A percentile compares a stretch with the other conserved stretches of the same genome.
Conservation (phyloP, 92 coral and sea anemone species). For the Palythoa grandiflora region DNA sequence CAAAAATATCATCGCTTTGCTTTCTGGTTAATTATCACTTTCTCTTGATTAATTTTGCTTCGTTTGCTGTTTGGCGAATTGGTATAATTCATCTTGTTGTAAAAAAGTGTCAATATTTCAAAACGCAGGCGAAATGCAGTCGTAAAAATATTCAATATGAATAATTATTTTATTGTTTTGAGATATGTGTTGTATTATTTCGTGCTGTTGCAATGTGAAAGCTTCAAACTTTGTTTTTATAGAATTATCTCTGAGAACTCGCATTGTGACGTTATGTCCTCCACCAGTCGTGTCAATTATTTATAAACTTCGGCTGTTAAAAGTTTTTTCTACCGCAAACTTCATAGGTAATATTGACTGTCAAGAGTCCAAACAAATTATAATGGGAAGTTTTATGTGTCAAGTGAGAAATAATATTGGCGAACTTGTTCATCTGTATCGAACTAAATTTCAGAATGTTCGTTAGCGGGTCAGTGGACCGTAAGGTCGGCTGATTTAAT, state of each 20-base stretch:
- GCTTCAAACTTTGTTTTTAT: constrained; percentile 27
- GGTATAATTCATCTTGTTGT: background rate
- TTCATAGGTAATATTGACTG: constrained; percentile 1
- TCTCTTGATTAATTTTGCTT: background rate
- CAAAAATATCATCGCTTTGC: background rate
- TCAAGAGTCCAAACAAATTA: background rate
- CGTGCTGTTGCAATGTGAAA: constrained; percentile 3
- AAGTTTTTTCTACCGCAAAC: background rate
- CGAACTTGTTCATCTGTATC: background rate
- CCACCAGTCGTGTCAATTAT: constrained; percentile 11
- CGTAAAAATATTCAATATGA: background rate
- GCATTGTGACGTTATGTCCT: background rate
- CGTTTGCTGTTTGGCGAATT: background rate
- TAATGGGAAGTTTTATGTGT: background rate
- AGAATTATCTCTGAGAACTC: constrained; percentile 2
- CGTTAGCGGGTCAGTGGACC: background rate
- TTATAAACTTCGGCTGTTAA: constrained; percentile 16
- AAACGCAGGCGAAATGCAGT: background rate
- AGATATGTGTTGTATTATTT: background rate
- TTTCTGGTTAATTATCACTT: background rate
- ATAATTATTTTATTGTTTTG: constrained; percentile 37
- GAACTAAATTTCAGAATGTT: background rate
- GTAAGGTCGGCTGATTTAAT: background rate
- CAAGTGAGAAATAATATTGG: background rate
- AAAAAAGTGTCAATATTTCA: background rate